Evolutionary conservation across 2,113 vertebrate genomes (phyloP), one percentile per base, ranked within the genome.

Genomic region (Circaetus gallicus): DNA sequence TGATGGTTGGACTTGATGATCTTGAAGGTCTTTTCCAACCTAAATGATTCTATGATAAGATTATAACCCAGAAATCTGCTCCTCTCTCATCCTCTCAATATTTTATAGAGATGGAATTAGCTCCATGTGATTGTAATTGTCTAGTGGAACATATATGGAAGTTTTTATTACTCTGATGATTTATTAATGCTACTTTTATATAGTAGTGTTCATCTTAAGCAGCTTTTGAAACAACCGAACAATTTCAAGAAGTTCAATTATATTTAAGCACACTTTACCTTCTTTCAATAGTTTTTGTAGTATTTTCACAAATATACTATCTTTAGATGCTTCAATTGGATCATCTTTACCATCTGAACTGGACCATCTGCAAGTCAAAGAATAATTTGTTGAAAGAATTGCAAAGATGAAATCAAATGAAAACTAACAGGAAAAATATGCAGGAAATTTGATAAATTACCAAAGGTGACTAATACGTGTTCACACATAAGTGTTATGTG

Each of bases 271-370:
- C 17, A 59, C 74, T 95, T 97, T 97, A 99, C 99, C 99, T 98
- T 99, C 99, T 96, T 99, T 99, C 73, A 99, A 94, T 78, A 99
- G 98, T 50, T 99, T 99, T 74, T 99, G 98, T 78, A 99, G 95
- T 95, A 99, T 99, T 98, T 99, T 99, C 92, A 99, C 98, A 96
- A 99, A 99, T 97, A 99, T 98, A 66, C 99, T 99, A 88, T 99
- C 99, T 94, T 99, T 99, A 82, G 99, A 99, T 24, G 98, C 99
- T 97, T 99, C 99, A 86, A 99, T 98, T 34, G 99, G 99, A 97
- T 99, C 99, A 70, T 99, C 99, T 80, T 95, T 99, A 21, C 98
- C 98, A 74, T 99, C 99, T 9, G 98, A 98, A 67, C 97, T 97
- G 24, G 98, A 98, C 99, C 99, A 99, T 42, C 99, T 99, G 86